These are phyloP conservation scores for Cossypha niveicapilla DNA, from an alignment of 2,797 vertebrate species.

Conservation along the genomic window DNA sequence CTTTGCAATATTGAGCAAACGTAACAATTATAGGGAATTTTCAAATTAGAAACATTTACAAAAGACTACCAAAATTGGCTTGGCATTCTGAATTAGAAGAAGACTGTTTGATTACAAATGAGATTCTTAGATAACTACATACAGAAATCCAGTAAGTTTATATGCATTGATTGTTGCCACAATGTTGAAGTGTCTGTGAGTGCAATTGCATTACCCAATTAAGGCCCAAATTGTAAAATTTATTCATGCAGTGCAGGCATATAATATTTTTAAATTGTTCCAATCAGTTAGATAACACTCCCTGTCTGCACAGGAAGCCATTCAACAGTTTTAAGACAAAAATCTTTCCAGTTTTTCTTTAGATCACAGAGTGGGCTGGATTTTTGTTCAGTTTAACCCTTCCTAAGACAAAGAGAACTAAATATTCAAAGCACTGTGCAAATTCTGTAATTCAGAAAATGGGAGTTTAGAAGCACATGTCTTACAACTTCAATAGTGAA, in stretches of 20 bases:
- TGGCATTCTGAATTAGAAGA: not conserved
- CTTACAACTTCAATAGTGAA: not conserved
- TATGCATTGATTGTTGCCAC: not conserved
- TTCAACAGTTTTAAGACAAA: not conserved
- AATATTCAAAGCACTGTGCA: not conserved
- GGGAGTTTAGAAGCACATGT: not conserved
- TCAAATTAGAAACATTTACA: not conserved
- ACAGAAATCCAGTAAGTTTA: conserved; percentile 20
- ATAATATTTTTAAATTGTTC: not conserved
- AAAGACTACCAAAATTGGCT: not conserved
- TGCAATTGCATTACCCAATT: conserved; percentile 17
- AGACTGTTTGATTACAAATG: not conserved
- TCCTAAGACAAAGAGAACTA: not conserved
- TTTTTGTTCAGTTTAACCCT: not conserved
- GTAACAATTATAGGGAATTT: not conserved
- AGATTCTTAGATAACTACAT: conserved; percentile 19
- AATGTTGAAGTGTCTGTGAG: conserved; percentile 4
- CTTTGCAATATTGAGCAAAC: not conserved
- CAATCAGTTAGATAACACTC: conserved; percentile 11
- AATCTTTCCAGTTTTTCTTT: not conserved
- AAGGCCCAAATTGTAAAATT: not conserved
- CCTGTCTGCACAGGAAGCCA: not conserved
- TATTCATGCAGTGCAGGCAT: not conserved
- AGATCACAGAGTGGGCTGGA: not conserved
- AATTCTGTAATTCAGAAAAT: not conserved